A percentile compares a stretch with the other conserved stretches of the same genome.
These are phyloP conservation scores for Nothobranchius furzeri DNA, from an alignment of 2,113 vertebrate genomes.

Conservation along the genomic window DNA sequence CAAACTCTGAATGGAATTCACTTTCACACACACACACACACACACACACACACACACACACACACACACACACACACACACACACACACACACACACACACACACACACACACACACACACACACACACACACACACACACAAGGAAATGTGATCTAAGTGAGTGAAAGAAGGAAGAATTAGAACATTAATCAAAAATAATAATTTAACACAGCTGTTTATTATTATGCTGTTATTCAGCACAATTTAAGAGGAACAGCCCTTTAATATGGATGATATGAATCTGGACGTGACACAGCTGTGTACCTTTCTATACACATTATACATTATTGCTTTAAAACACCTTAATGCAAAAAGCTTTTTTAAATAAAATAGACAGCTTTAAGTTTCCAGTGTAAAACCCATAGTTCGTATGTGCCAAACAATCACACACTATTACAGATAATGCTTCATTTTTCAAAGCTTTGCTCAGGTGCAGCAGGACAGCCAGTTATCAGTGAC, in stretches of 20 bases:
- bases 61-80: background rate
- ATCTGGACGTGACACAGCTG: no score
- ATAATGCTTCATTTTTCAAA: slow-evolving; percentile 25
- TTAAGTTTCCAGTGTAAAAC: no score
- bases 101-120: background rate
- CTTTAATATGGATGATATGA: no score
- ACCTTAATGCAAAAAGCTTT: no score
- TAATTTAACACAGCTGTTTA: slow-evolving; percentile 44
- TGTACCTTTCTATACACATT: no score
- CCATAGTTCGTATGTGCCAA: no score
- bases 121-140: background rate
- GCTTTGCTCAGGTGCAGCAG: slow-evolving; percentile 37
- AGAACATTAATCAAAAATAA: slow-evolving; percentile 26
- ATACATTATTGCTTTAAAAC: no score
- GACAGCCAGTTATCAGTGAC: slow-evolving; percentile 55
- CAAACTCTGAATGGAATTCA: slow-evolving; percentile 54
- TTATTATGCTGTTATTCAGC: no score
- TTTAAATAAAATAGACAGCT: no score
- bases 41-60: background rate
- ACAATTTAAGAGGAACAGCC: background rate
- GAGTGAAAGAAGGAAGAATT: slow-evolving; percentile 32
- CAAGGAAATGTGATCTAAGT: slow-evolving; percentile 36
- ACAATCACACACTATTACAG: no score
- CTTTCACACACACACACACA: slow-evolving; percentile 19
- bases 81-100: background rate